Percentiles rank a stretch among this genome's conserved stretches.
phyloP scores from a whole-genome alignment of 92 coral and sea anemone genomes.

The Umimayanthus chanpuru region DNA sequence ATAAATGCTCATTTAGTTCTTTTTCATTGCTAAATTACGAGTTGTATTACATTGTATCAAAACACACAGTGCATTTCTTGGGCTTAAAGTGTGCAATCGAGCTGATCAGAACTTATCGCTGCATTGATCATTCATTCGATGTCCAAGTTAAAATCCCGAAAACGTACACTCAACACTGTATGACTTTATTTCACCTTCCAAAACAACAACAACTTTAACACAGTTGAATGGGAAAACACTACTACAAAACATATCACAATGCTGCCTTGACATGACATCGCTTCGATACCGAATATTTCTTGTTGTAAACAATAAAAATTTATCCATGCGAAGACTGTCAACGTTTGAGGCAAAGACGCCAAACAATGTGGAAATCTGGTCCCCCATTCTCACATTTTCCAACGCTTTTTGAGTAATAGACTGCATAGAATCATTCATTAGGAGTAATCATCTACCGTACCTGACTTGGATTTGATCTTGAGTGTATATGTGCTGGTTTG shows the following conservation, averaged over 20 bases:
- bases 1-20: neutral
- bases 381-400: conserved; percentile 2
- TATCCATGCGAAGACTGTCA: conserved; percentile 40
- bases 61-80: neutral
- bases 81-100: neutral
- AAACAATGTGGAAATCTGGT: conserved; percentile 29
- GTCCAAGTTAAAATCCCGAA: neutral
- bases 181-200: neutral
- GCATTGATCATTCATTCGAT: neutral
- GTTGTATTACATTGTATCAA: neutral
- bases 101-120: neutral
- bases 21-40: neutral
- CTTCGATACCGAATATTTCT: conserved; percentile 8
- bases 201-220: neutral
- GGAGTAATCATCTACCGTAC: conserved; percentile 16
- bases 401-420: neutral
- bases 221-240: neutral
- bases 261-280: neutral
- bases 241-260: conserved; percentile 3
- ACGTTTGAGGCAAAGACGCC: neutral
- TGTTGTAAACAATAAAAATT: conserved; percentile 22
- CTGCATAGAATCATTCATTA: neutral
- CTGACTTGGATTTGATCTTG: conserved; percentile 47
- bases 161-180: neutral
- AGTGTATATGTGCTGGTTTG: conserved; percentile 41